Conservation (phyloP, 1,140 invertebrate genomes). For the Drosophila teissieri region DNA sequence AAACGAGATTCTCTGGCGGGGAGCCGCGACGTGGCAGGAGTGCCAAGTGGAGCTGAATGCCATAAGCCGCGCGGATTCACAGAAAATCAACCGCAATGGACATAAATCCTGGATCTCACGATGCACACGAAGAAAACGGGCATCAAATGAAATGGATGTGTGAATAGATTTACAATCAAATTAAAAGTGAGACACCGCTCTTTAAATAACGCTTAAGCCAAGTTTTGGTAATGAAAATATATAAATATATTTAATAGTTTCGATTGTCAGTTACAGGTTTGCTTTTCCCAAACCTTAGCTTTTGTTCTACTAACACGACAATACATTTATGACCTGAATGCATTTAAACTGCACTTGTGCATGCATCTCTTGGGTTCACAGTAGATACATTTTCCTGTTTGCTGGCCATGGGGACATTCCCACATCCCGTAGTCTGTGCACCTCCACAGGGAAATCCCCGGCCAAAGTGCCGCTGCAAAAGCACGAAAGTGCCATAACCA, state of each 20-base stretch:
- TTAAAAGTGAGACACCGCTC: no score
- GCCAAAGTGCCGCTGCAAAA: conserved; percentile 35
- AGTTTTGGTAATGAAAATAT: no score
- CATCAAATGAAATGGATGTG: not conserved
- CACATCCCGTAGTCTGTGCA: conserved; percentile 18
- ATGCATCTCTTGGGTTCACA: not conserved
- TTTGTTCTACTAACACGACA: no score
- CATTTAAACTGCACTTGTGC: no score
- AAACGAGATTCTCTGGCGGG: conserved; percentile 59
- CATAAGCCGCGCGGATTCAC: conserved; percentile 51
- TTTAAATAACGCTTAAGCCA: no score
- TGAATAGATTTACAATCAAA: no score
- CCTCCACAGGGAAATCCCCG: conserved; percentile 35
- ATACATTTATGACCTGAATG: no score
- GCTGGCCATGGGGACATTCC: conserved; percentile 30
- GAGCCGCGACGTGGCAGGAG: conserved; percentile 50
- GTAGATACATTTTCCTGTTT: not conserved
- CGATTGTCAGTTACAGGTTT: no score
- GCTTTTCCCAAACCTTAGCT: no score
- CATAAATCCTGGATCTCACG: conserved; percentile 67
- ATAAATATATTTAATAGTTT: no score
- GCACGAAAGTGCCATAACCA: conserved; percentile 45
- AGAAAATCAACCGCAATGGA: conserved; percentile 53
- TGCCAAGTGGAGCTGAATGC: conserved; percentile 51
- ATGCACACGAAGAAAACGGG: conserved; percentile 23